Percentiles rank a stretch among this genome's conserved stretches.
Conservation (phyloP, 2,797 vertebrate genomes). For the Lates japonicus region DNA sequence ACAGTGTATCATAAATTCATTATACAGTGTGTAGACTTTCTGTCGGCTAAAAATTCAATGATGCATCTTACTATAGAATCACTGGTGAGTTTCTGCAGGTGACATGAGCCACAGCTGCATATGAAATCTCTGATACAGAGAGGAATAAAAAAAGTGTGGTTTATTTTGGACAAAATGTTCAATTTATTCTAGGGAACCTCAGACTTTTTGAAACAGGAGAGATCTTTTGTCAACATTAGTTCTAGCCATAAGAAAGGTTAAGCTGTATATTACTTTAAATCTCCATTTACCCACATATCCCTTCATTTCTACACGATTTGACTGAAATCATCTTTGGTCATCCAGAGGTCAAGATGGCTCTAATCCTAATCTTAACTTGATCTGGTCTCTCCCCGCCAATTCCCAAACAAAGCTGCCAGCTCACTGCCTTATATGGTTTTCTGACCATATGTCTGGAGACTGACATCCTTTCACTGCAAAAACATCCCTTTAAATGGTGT, state of each 20-base stretch:
- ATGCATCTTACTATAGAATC: not conserved
- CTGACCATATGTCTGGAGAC: conserved; percentile 26
- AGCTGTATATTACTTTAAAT: not conserved
- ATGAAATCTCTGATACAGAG: not conserved
- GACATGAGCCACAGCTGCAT: not conserved
- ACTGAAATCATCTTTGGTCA: conserved; percentile 1
- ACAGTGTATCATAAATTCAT: not conserved
- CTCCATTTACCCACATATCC: not conserved
- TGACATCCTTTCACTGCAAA: conserved; percentile 20
- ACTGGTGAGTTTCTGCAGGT: not conserved
- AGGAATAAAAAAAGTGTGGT: not conserved
- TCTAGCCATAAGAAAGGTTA: not conserved
- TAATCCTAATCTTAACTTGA: conserved; percentile 54
- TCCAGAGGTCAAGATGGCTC: conserved; percentile 2
- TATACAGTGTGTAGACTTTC: not conserved
- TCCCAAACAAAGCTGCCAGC: conserved; percentile 10
- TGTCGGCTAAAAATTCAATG: not conserved
- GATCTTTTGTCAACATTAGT: not conserved
- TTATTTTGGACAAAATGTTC: not conserved
- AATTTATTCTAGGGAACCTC: not conserved
- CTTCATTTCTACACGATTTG: not conserved
- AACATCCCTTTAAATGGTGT: conserved; percentile 32
- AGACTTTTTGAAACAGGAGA: not conserved
- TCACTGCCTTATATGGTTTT: conserved; percentile 21
- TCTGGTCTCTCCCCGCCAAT: conserved; percentile 12